Evolutionary conservation across 2,113 vertebrate species (phyloP).

Genomic region (Mormyrus iriodes): DNA sequence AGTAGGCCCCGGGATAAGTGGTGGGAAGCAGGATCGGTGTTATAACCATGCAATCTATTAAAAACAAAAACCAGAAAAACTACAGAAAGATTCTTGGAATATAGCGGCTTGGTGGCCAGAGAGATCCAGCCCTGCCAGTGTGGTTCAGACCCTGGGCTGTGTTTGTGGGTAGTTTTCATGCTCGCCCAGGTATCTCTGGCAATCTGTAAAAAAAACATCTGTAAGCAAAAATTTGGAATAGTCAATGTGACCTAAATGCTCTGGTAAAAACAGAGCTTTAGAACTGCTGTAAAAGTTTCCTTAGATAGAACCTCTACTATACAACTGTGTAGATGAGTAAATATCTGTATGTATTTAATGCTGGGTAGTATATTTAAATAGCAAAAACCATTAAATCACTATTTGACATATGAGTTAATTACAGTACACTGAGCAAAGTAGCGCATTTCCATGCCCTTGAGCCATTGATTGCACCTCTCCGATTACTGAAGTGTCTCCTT

Average conservation of each 20-base stretch:
- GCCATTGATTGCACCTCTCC: constrained; percentile 12
- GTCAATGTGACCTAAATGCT: not conserved
- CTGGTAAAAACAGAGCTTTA: not conserved
- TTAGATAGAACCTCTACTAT: not conserved
- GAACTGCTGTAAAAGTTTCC: not conserved
- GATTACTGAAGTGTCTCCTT: constrained; percentile 19
- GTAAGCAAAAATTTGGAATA: not conserved
- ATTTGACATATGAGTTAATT: not conserved
- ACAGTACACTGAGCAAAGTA: not conserved
- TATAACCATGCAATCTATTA: not conserved
- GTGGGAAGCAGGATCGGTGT: not conserved
- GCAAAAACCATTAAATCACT: not conserved
- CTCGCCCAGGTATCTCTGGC: not conserved
- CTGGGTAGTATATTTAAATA: not conserved
- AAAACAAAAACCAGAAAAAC: not conserved
- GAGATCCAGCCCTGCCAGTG: not conserved
- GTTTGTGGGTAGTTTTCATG: not conserved
- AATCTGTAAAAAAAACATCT: not conserved
- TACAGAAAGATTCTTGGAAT: not conserved
- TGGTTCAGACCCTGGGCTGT: not conserved
- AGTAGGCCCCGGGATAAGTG: not conserved
- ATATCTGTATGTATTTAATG: not conserved
- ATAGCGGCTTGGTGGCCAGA: not conserved
- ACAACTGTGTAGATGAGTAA: not conserved
- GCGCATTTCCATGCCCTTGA: constrained; percentile 14